A percentile compares a stretch with the other conserved stretches of the same genome.
These are phyloP conservation scores for Cyphomyrus discorhynchus DNA, from an alignment of 2,113 vertebrate genomes.

Conservation along the genomic window DNA sequence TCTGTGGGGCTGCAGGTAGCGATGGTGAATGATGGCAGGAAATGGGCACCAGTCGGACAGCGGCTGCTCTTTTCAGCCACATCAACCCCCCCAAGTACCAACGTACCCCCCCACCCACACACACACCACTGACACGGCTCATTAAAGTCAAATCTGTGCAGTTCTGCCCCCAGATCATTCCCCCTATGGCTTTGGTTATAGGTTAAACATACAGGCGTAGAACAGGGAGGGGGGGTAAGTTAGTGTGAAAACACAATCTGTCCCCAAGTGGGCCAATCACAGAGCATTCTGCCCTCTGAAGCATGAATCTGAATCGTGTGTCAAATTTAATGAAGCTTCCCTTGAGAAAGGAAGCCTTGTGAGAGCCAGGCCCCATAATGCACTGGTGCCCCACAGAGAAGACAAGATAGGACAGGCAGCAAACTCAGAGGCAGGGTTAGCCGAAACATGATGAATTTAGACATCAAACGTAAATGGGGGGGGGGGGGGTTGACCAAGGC, in stretches of 20 bases:
- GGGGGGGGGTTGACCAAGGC: neutral
- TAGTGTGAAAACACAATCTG: neutral
- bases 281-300: neutral
- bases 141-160: neutral
- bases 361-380: neutral
- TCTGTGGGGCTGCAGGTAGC: neutral
- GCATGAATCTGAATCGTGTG: neutral
- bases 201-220: neutral
- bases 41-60: neutral
- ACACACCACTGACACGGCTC: neutral
- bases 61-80: neutral
- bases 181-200: neutral
- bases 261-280: neutral
- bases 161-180: neutral
- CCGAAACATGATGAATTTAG: neutral
- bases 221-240: neutral
- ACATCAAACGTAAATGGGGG: neutral
- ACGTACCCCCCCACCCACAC: neutral
- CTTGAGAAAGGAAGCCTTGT: neutral
- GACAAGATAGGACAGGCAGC: neutral
- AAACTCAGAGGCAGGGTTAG: neutral
- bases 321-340: neutral
- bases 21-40: neutral
- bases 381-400: neutral
- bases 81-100: neutral